Base-by-base conservation (phyloP, 1,140 invertebrate genomes). In the Pollicipes pollicipes region DNA sequence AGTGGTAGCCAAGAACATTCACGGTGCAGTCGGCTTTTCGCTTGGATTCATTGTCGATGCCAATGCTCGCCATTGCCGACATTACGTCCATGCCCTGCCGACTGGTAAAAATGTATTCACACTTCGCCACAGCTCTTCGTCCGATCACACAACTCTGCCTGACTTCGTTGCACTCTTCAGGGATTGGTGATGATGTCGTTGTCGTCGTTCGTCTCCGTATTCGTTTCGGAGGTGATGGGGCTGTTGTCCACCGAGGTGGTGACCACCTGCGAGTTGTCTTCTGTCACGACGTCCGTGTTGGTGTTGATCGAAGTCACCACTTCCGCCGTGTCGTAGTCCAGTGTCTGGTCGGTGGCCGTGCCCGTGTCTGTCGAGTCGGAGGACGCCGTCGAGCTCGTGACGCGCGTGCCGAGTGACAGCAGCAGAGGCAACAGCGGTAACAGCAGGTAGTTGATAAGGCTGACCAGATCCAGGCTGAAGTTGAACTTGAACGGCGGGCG, bases 171-270 rank as follows among this genome's bases (percentile, higher is more conserved):
- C n/a, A n/a, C n/a, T n/a, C n/a, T n/a, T 66, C 28, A 66, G 3
- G 64, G 64, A n/a, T 66, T 66, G 2, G 64, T 66, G 64, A 66
- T 66, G 64, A 66, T 21, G 64, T 66, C 64, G n/a, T 66, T 66
- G n/a, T 29, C 28, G 27, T 27, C n/a, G 28, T 66, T 66, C 24
- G 64, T 66, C 64, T 66, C 64, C 27, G 10, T 24, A n/a, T 66
- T 66, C 3, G n/a, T 66, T n/a, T 66, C 64, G 28, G 64, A 28
- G 64, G 3, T 66, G 64, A 66, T n/a, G 64, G 64, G 64, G 28
- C 64, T 66, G 64, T 66, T 28, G 28, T 66, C 28, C 10, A 28
- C 64, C 3, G 64, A 28, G 10, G 10, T 24, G 64, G 17, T 66
- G 27, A 66, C 26, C 64, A 29, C 28, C 64, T 66, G 64, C 2